A percentile compares a stretch with the other conserved stretches of the same genome.
Evolutionary conservation across 2,113 vertebrate genomes (phyloP).

Genomic region (Paedocypris sp.): DNA sequence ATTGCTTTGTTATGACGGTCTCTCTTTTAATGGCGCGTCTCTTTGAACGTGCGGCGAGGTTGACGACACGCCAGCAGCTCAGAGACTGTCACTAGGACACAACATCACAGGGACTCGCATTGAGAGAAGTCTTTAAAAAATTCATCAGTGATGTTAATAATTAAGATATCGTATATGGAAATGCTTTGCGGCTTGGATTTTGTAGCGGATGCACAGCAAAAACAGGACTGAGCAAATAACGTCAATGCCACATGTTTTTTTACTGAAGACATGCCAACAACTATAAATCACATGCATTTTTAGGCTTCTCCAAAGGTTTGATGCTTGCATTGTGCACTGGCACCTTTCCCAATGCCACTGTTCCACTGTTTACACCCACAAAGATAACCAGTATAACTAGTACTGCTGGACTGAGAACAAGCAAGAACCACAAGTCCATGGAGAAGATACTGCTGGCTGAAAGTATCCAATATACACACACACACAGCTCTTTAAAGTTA

Average conservation of each 20-base stretch:
- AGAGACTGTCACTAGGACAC: slow-evolving; percentile 10
- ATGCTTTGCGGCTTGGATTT: background rate
- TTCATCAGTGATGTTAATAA: slow-evolving; percentile 9
- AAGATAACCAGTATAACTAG: too few relatives aligned
- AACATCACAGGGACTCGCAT: background rate
- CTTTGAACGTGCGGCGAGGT: slow-evolving; percentile 35
- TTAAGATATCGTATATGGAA: slow-evolving; percentile 17
- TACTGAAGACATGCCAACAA: too few relatives aligned
- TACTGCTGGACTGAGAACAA: too few relatives aligned
- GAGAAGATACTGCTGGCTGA: background rate
- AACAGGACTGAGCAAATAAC: background rate
- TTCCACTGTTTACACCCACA: too few relatives aligned
- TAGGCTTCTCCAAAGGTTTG: too few relatives aligned
- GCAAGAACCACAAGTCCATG: too few relatives aligned
- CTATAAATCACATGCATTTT: too few relatives aligned
- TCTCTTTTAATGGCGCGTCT: slow-evolving; percentile 40
- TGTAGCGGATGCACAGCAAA: too few relatives aligned
- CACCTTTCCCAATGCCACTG: too few relatives aligned
- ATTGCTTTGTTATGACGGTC: slow-evolving; percentile 36
- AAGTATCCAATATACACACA: background rate
- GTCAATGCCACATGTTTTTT: too few relatives aligned
- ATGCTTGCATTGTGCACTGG: too few relatives aligned
- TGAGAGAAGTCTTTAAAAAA: background rate
- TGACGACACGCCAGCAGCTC: slow-evolving; percentile 8
- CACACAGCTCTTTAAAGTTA: slow-evolving; percentile 25